Percentiles rank a stretch among this genome's conserved stretches.
Evolutionary conservation across 37 sponge, comb jelly and placozoan species (phyloP).

Genomic region (Chondrilla cf. caribensis): DNA sequence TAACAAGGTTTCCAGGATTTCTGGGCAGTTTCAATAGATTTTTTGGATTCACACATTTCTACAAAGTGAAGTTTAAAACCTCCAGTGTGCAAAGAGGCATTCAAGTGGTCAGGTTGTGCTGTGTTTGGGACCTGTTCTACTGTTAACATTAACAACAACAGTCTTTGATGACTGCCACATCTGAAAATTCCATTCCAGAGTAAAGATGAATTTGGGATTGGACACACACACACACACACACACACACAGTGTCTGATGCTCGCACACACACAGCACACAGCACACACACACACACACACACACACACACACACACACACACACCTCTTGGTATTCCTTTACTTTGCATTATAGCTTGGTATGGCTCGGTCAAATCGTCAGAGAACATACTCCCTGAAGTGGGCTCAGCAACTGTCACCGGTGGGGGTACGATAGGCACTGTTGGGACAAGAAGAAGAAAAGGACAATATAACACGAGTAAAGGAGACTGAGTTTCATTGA

Average conservation of each 20-base stretch:
- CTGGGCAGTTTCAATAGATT: too few species aligned
- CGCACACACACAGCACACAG: conserved; percentile 12
- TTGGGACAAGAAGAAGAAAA: background rate
- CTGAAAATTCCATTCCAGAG: too few species aligned
- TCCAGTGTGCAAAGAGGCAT: too few species aligned
- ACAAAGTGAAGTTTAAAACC: too few species aligned
- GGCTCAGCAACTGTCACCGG: conserved; percentile 8
- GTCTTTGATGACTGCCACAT: too few species aligned
- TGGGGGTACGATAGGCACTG: conserved; percentile 15
- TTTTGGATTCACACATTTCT: too few species aligned
- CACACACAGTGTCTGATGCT: background rate
- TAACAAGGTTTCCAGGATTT: too few species aligned
- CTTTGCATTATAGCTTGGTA: conserved; percentile 7
- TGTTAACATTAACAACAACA: too few species aligned
- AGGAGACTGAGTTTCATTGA: too few species aligned
- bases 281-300: conserved; percentile 22
- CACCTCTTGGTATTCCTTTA: conserved; percentile 31
- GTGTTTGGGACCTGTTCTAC: too few species aligned
- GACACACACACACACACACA: conserved; percentile 22
- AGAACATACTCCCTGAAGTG: background rate
- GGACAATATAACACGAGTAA: background rate
- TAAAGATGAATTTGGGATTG: too few species aligned
- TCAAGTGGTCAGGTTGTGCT: too few species aligned
- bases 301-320: conserved; percentile 7
- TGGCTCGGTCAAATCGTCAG: conserved; percentile 2